Evolutionary conservation across 1,140 invertebrate species (phyloP), one percentile per base, ranked within the genome.

Genomic region (Musca vetustissima): DNA sequence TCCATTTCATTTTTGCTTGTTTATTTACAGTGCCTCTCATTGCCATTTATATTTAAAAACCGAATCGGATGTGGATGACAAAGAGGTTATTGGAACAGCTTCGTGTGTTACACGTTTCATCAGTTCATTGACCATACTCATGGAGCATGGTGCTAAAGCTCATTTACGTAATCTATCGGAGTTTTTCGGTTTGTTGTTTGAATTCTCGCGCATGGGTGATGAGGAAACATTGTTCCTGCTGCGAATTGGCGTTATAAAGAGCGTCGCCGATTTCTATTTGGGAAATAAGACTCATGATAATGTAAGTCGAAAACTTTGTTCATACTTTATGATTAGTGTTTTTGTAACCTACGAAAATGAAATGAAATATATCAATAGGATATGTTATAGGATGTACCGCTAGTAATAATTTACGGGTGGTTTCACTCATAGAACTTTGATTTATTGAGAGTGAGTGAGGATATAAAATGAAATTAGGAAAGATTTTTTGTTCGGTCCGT

Each of bases 171-270:
- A 97, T 81, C 84, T 98, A 50, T 93, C 93, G 4, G 96, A 97
- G 78, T 97, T 96, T 78, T 97, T 97, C 83, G 90, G 90, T 14
- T 90, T 97, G 75, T 83, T 98, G 64, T 92, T 94, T 75, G 95
- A 97, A 81, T 97, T 97, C 82, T 93, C 94, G 73, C 93, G 95
- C 80, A 94, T 97, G 92, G 95, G 95, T 1, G 94, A 96, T 68
- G 93, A 96, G 72, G 95, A 98, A 79, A 91, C 91, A 22, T 86
- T 92, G 75, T 97, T 97, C 83, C 84, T 98, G 69, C 87, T 97
- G 64, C 87, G 91, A 36, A 90, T 94, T 25, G 92, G 94, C 72
- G 90, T 94, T 15, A 96, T 97, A 47, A 91, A 92, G 19, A 93
- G 89, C 9, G 93, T 97, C 88, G 90, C 96, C 4, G 91, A 91